These are phyloP conservation scores for Lipotes vexillifer DNA, from an alignment of 2,113 vertebrate species.

Conservation along the genomic window DNA sequence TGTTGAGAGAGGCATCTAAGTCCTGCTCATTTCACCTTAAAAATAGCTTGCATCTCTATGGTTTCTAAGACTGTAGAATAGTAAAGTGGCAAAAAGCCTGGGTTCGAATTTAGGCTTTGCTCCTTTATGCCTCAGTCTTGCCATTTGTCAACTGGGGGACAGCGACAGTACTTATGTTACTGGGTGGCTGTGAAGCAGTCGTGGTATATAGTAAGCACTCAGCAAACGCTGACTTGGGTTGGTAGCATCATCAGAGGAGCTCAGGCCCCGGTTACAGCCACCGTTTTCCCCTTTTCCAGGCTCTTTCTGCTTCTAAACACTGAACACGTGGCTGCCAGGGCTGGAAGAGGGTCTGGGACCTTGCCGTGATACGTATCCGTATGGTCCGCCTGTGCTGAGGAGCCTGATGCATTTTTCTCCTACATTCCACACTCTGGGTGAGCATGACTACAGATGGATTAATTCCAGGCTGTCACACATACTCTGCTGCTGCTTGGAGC, in stretches of 20 bases:
- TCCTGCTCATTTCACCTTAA: neutral
- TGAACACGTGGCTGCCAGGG: neutral
- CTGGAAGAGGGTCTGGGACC: neutral
- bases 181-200: neutral
- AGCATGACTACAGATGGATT: neutral
- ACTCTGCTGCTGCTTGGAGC: neutral
- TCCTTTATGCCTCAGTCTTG: neutral
- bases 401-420: neutral
- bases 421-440: neutral
- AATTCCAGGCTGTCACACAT: neutral
- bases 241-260: neutral
- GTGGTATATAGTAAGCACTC: neutral
- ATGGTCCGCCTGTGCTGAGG: neutral
- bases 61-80: neutral
- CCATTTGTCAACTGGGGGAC: neutral
- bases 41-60: neutral
- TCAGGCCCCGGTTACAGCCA: rapidly evolving
- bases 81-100: neutral
- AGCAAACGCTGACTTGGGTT: neutral
- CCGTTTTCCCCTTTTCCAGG: neutral
- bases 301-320: neutral
- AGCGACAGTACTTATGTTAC: neutral
- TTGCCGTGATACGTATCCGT: neutral
- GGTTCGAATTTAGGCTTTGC: neutral
- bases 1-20: neutral